Evolutionary conservation across 2,113 vertebrate species (phyloP).

Genomic region (Stegostoma tigrinum): DNA sequence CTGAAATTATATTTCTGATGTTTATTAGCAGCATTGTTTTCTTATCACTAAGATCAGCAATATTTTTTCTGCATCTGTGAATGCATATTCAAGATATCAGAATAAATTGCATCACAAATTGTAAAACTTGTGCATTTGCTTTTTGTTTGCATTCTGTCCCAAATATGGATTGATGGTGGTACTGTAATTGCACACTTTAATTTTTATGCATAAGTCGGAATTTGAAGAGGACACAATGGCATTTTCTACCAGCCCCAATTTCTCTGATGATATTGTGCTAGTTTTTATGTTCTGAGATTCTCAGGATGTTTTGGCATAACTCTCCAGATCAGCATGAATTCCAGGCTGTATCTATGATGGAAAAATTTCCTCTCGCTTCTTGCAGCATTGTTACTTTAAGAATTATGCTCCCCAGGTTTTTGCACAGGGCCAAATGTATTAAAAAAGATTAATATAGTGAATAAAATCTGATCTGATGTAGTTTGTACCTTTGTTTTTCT

Average conservation of each 20-base stretch:
- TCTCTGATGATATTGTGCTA: not conserved
- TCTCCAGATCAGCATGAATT: not conserved
- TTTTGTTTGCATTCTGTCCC: not conserved
- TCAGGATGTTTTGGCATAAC: not conserved
- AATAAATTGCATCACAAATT: not conserved
- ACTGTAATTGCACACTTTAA: not conserved
- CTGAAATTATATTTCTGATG: not conserved
- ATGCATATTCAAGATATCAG: not conserved
- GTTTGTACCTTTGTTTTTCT: slow-evolving; percentile 12
- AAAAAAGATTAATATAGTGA: not conserved
- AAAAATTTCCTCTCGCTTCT: not conserved
- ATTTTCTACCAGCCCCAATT: not conserved
- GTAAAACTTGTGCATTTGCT: not conserved
- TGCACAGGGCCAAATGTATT: not conserved
- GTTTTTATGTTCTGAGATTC: not conserved
- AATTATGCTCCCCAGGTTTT: not conserved
- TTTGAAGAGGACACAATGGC: not conserved
- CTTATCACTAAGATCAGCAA: not conserved
- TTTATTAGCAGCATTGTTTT: not conserved
- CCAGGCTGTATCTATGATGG: not conserved
- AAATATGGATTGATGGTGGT: not conserved
- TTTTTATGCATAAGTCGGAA: not conserved
- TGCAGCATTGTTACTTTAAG: not conserved
- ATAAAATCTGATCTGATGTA: not conserved
- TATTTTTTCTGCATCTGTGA: not conserved